A percentile compares a stretch with the other conserved stretches of the same genome.
These are phyloP conservation scores for Halichoeres trimaculatus DNA, from an alignment of 2,113 vertebrate genomes.

Conservation along the genomic window DNA sequence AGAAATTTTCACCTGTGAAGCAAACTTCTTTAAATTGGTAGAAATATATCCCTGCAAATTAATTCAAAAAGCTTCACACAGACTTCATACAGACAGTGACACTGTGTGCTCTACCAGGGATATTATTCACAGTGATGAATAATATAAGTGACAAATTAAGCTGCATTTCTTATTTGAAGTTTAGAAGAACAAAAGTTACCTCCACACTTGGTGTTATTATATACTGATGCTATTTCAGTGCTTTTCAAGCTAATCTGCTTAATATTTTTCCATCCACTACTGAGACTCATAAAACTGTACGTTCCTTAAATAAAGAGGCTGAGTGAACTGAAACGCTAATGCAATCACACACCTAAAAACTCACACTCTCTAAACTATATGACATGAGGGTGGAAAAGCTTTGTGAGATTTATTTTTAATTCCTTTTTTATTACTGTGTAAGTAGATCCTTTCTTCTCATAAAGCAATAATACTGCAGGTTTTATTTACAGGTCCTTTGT, in stretches of 20 bases:
- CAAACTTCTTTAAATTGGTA: too few relatives aligned
- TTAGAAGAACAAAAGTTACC: constrained; percentile 17
- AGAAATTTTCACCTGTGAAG: too few relatives aligned
- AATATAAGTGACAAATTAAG: not conserved
- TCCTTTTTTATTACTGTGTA: constrained; percentile 61
- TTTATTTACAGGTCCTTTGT: constrained; percentile 38
- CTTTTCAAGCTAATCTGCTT: constrained; percentile 35
- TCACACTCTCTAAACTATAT: constrained; percentile 12
- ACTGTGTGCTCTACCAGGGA: not conserved
- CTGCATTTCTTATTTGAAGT: not conserved
- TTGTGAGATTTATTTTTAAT: constrained; percentile 57
- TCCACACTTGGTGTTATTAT: not conserved
- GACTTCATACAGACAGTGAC: not conserved
- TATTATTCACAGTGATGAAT: not conserved
- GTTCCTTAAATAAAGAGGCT: constrained; percentile 26
- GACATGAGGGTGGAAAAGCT: constrained; percentile 15
- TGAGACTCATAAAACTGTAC: constrained; percentile 26
- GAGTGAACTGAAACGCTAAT: constrained; percentile 3
- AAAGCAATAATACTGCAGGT: constrained; percentile 45
- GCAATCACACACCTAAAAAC: not conserved
- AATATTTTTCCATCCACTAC: constrained; percentile 15
- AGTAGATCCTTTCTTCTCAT: constrained; percentile 46
- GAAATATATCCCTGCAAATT: too few relatives aligned
- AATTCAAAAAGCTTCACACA: too few relatives aligned
- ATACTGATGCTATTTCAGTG: not conserved